These are phyloP conservation scores for Perodicticus potto DNA, from an alignment of 2,797 vertebrate genomes.

Conservation along the genomic window DNA sequence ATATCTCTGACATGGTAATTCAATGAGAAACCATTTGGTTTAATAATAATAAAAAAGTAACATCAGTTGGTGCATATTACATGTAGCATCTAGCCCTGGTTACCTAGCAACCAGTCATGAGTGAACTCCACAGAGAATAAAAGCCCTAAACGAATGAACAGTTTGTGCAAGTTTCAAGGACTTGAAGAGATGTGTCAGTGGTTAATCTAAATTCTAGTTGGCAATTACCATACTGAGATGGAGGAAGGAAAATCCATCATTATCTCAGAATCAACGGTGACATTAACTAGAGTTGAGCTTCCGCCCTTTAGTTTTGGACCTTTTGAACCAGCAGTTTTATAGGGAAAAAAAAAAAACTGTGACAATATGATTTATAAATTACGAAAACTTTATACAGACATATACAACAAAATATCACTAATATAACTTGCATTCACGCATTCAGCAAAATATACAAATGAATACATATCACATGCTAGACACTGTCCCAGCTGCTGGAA, in stretches of 20 bases:
- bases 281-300: constrained; percentile 47
- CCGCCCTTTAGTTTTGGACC: constrained; percentile 1
- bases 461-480: background rate
- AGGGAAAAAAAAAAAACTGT: background rate
- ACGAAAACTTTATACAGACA: constrained; percentile 43
- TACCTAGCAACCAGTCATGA: constrained; percentile 77
- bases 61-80: constrained; percentile 71
- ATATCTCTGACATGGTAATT: constrained; percentile 69
- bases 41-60: constrained; percentile 80
- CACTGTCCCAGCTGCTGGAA: background rate
- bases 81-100: constrained; percentile 68
- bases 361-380: constrained; percentile 56
- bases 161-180: constrained; percentile 78
- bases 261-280: constrained; percentile 29
- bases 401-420: background rate
- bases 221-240: constrained; percentile 66
- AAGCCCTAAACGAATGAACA: constrained; percentile 67
- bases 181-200: constrained; percentile 58
- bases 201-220: constrained; percentile 78
- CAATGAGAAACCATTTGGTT: constrained; percentile 76
- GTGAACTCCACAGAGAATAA: constrained; percentile 74
- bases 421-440: background rate
- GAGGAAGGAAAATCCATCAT: constrained; percentile 61
- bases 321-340: constrained; percentile 56
- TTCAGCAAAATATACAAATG: constrained; percentile 4